Evolutionary conservation across 2,797 vertebrate species (phyloP).

Genomic region (Sebastes cheni): DNA sequence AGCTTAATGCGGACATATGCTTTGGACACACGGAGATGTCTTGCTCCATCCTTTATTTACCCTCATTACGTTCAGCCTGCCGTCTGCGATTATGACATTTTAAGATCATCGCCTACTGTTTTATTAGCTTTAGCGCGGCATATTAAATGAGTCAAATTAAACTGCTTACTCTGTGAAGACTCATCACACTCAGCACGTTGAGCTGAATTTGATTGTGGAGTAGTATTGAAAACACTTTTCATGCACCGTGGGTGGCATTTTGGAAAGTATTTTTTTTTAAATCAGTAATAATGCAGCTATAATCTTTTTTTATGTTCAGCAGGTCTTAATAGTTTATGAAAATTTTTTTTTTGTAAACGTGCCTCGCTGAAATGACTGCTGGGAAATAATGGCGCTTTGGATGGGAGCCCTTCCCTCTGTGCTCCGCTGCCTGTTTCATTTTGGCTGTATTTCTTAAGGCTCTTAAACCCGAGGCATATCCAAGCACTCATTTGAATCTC

Average conservation of each 20-base stretch:
- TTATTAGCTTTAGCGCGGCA: not conserved
- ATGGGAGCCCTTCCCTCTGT: conserved; percentile 59
- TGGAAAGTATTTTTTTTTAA: not conserved
- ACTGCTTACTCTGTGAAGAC: not conserved
- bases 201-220: not conserved
- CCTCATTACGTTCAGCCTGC: conserved; percentile 26
- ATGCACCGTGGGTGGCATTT: conserved; percentile 2
- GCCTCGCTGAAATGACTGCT: conserved; percentile 50
- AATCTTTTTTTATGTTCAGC: conserved; percentile 24
- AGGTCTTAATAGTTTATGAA: conserved; percentile 35
- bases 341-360: not conserved
- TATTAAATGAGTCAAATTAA: conserved; percentile 1
- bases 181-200: not conserved
- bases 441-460: conserved; percentile 71
- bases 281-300: conserved; percentile 13
- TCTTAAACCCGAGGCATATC: conserved; percentile 63
- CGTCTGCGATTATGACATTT: conserved; percentile 33
- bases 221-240: not conserved
- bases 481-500: conserved; percentile 65
- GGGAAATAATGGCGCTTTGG: conserved; percentile 72
- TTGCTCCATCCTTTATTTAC: conserved; percentile 55
- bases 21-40: conserved; percentile 44
- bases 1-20: conserved; percentile 33
- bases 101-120: not conserved
- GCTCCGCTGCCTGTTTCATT: conserved; percentile 68